A percentile compares a stretch with the other conserved stretches of the same genome.
phyloP scores from a whole-genome alignment of 2,797 vertebrate species.

The Enteromius anoplus region DNA sequence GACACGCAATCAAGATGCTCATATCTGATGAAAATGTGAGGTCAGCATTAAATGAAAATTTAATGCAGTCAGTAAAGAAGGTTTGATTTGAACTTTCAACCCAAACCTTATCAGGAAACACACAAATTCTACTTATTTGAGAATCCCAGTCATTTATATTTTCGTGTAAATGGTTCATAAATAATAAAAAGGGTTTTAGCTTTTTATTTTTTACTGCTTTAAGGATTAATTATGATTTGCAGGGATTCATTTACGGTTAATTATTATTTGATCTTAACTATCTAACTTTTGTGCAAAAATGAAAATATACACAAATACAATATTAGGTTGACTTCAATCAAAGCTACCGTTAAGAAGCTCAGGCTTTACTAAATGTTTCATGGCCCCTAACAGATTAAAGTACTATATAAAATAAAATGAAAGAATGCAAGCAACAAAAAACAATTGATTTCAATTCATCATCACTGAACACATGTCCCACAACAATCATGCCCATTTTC shows the following conservation, averaged over 20 bases:
- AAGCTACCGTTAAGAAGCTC: neutral
- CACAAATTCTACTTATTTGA: neutral
- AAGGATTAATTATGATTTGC: neutral
- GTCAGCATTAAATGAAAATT: neutral
- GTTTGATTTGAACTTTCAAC: neutral
- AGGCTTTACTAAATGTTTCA: neutral
- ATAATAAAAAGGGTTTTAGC: too few relatives aligned
- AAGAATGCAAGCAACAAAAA: neutral
- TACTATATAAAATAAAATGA: neutral
- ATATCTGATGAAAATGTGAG: conserved; percentile 1
- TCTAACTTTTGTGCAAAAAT: neutral
- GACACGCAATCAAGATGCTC: neutral
- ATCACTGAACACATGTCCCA: neutral
- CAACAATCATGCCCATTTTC: neutral
- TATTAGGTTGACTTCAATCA: too few relatives aligned
- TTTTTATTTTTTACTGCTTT: neutral
- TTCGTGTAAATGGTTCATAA: neutral
- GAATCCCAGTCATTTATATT: neutral
- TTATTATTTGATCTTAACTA: neutral
- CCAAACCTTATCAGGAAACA: neutral
- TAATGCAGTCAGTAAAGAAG: neutral
- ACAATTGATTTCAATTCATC: too few relatives aligned
- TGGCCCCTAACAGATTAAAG: neutral
- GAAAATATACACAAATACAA: neutral
- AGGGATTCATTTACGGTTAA: neutral